Percentiles rank a stretch among this genome's conserved stretches.
phyloP scores from a whole-genome alignment of 2,113 vertebrate species.

The Mustelus asterias region DNA sequence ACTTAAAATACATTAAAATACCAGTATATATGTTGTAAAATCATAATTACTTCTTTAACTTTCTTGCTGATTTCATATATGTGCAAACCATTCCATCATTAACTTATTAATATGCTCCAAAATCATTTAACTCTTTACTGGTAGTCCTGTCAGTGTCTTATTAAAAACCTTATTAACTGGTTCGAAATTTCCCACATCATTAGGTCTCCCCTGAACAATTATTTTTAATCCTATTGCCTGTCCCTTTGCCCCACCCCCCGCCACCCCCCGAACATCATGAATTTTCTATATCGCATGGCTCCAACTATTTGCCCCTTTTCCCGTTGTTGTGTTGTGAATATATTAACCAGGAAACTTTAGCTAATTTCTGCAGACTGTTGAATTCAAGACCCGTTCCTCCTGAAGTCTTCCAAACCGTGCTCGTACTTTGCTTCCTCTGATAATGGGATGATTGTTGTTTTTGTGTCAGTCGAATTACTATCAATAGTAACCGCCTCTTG shows the following conservation, averaged over 20 bases:
- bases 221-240: background rate
- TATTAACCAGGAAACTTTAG: background rate
- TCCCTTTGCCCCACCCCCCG: background rate
- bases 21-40: too few relatives aligned
- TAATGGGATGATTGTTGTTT: background rate
- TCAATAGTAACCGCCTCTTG: background rate
- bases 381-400: background rate
- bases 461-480: background rate
- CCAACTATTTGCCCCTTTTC: background rate
- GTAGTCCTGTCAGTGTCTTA: too few relatives aligned
- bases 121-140: too few relatives aligned
- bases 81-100: too few relatives aligned
- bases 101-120: too few relatives aligned
- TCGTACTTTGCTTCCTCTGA: background rate
- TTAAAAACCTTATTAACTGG: too few relatives aligned
- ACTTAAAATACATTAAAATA: too few relatives aligned
- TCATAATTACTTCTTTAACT: too few relatives aligned
- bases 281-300: background rate
- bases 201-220: background rate
- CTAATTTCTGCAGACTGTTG: background rate
- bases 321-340: background rate
- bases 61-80: too few relatives aligned
- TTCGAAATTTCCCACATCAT: too few relatives aligned
- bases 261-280: background rate
- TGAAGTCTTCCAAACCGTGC: background rate